phyloP scores from a whole-genome alignment of 2,113 vertebrate genomes.

The Polypterus senegalus region DNA sequence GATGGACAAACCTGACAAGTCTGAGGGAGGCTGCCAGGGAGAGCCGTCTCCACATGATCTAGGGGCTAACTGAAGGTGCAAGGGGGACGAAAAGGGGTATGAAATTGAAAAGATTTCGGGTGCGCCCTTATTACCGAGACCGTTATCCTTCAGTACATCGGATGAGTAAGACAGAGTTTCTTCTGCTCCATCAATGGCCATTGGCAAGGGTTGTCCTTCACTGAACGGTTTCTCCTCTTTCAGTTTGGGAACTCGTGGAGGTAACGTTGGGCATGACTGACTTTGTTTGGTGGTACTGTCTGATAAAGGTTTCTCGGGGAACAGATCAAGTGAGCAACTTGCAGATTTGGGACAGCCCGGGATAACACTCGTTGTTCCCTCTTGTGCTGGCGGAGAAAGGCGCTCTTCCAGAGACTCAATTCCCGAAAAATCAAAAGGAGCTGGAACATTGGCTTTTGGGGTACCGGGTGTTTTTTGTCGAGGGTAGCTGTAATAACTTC shows the following conservation, averaged over 20 bases:
- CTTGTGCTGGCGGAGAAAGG: conserved; percentile 25
- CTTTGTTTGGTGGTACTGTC: conserved; percentile 65
- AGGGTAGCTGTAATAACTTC: conserved; percentile 89
- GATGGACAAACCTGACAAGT: conserved; percentile 76
- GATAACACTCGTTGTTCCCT: conserved; percentile 28
- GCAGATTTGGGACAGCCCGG: conserved; percentile 74
- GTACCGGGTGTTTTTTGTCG: conserved; percentile 74
- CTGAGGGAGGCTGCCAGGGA: conserved; percentile 78
- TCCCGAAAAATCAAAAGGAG: conserved; percentile 59
- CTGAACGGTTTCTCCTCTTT: conserved; percentile 40
- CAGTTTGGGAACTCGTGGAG: conserved; percentile 70
- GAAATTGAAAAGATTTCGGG: conserved; percentile 49
- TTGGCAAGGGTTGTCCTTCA: conserved; percentile 39
- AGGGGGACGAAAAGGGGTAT: conserved; percentile 46
- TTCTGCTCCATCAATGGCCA: conserved; percentile 50
- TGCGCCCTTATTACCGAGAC: conserved; percentile 44
- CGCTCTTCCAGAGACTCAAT: conserved; percentile 32
- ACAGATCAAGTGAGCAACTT: conserved; percentile 75
- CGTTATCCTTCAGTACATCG: conserved; percentile 48
- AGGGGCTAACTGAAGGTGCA: conserved; percentile 42
- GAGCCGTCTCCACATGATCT: conserved; percentile 61
- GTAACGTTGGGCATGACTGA: conserved; percentile 78
- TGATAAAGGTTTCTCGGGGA: conserved; percentile 55
- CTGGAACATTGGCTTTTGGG: conserved; percentile 69
- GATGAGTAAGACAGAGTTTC: conserved; percentile 38